Base-by-base conservation (phyloP, 2,888 invertebrate species). In the Microplitis manilae region DNA sequence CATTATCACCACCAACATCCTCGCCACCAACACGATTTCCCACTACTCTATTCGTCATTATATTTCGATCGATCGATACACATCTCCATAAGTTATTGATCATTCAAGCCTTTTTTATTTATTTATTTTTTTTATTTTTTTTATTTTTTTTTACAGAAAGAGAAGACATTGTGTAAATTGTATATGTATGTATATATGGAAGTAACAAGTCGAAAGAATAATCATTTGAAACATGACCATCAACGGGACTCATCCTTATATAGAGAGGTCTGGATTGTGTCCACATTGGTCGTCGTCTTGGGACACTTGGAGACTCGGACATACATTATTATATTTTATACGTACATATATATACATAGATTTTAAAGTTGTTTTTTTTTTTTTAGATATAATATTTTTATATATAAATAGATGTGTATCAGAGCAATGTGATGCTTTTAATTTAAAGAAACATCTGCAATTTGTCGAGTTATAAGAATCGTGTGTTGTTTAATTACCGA, bases 361-460 rank as follows among this genome's bases (percentile, higher is more conserved):
- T 59, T n/a, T 20, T 17, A 62, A 17, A 62, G 2, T 15, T 13
- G 13, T 20, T 17, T 62, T 17, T 20, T 6, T 17, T 15, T 62
- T 62, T n/a, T 62, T 17, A 17, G 2, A 62, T 62, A 62, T 62
- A 20, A 62, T 62, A 8, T 62, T n/a, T 62, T 5, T 20, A 62
- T 20, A 62, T 62, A 20, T 20, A 62, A 40, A 72, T 72, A 61
- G 61, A 70, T 20, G 15, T 39, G 39, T 72, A 40, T 17, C 6
- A 72, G 62, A 60, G 62, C 40, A 17, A 30, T 17, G 40, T 15
- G 38, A 62, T 39, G 40, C 62, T 62, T 72, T 72, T 62, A 72
- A 72, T 72, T 72, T 62, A 39, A 61, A 60, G 62, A 72, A 72
- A 72, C 72, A 62, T 72, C 40, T 72, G 72, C 72, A 72, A 72